Evolutionary conservation across 2,113 vertebrate genomes (phyloP).

Genomic region (Callorhinus ursinus): DNA sequence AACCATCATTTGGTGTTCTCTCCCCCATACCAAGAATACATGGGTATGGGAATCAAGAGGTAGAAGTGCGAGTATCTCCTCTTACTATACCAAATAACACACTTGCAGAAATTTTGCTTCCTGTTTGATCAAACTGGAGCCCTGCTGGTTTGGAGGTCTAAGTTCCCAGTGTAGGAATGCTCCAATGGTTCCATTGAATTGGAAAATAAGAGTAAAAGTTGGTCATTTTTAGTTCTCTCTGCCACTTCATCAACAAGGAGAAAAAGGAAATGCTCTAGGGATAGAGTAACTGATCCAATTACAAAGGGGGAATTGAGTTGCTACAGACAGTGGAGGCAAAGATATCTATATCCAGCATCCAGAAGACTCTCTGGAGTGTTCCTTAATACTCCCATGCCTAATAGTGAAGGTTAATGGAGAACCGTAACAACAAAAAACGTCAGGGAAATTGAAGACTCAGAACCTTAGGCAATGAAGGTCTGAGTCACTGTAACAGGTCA

Average conservation of each 20-base stretch:
- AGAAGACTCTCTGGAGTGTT: neutral
- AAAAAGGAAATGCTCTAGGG: neutral
- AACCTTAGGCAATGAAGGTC: neutral
- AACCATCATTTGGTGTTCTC: neutral
- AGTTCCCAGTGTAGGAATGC: neutral
- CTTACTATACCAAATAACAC: neutral
- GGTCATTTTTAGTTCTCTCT: neutral
- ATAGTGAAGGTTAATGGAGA: neutral
- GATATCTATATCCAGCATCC: neutral
- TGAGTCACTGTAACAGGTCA: neutral
- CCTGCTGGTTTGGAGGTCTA: neutral
- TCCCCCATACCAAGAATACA: neutral
- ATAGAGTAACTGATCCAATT: neutral
- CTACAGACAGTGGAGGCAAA: neutral
- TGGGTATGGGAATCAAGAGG: neutral
- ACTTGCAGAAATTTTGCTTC: neutral
- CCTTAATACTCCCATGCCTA: neutral
- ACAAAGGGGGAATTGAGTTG: neutral
- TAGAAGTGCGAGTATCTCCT: neutral
- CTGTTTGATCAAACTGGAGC: neutral
- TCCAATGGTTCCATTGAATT: neutral
- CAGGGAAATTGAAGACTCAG: neutral
- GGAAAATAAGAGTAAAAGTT: neutral
- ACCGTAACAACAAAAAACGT: neutral
- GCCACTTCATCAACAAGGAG: neutral